These are phyloP conservation scores for Lutraria rhynchaena DNA, from an alignment of 1,140 invertebrate species.

Conservation along the genomic window DNA sequence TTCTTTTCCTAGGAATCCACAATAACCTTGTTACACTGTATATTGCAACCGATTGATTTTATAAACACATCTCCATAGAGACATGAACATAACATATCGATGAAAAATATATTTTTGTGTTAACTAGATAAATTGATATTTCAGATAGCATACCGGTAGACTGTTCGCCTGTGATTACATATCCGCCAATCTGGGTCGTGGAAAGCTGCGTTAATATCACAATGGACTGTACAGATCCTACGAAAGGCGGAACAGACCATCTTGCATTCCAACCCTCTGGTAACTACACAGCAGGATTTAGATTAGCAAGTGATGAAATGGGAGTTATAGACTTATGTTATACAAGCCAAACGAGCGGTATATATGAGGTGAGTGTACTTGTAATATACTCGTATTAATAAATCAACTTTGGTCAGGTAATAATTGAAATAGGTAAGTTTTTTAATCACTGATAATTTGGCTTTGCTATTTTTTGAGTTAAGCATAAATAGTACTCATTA, in stretches of 20 bases:
- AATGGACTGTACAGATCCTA: slow-evolving; percentile 52
- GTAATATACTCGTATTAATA: too few species aligned
- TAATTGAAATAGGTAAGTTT: too few species aligned
- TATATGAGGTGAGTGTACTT: slow-evolving; percentile 23
- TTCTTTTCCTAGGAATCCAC: too few species aligned
- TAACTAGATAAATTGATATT: too few species aligned
- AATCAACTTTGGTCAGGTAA: too few species aligned
- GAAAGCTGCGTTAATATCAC: slow-evolving; percentile 20
- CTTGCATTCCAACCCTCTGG: background rate
- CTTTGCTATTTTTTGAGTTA: too few species aligned
- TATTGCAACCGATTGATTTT: too few species aligned
- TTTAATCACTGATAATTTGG: too few species aligned
- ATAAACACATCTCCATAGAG: background rate
- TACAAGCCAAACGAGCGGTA: background rate
- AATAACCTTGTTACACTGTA: too few species aligned
- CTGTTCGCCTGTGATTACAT: slow-evolving; percentile 18
- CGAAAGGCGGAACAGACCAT: background rate
- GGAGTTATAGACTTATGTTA: slow-evolving; percentile 23
- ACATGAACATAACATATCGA: background rate
- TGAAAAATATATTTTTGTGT: too few species aligned
- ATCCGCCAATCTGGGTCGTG: slow-evolving; percentile 29
- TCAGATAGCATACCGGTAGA: slow-evolving; percentile 19
- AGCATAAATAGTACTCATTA: too few species aligned
- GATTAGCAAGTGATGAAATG: too few species aligned
- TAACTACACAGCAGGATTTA: slow-evolving; percentile 25